These are phyloP conservation scores for Scaptomyza flava DNA, from an alignment of 2,888 invertebrate genomes.

Conservation along the genomic window DNA sequence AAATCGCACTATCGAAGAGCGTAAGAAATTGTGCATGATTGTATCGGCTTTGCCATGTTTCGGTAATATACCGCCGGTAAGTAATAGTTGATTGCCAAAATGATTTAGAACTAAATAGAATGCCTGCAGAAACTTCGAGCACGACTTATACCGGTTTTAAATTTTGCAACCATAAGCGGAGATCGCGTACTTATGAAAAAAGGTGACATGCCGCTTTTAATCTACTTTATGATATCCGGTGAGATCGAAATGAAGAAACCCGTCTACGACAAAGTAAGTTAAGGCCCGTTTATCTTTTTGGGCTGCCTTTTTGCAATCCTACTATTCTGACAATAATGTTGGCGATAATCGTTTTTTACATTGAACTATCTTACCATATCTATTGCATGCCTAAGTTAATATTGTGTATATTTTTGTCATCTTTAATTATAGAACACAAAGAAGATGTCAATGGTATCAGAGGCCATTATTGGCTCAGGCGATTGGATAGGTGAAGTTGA, in stretches of 20 bases:
- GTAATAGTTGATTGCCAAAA: not conserved
- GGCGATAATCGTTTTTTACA: too few species aligned
- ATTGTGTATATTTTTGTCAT: not conserved
- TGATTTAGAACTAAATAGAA: not conserved
- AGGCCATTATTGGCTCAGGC: constrained; percentile 77
- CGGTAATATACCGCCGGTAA: constrained; percentile 86
- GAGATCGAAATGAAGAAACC: constrained; percentile 83
- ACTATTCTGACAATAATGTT: too few species aligned
- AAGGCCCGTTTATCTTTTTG: not conserved
- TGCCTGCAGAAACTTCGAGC: constrained; percentile 86
- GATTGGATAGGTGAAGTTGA: constrained; percentile 81
- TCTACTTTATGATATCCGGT: constrained; percentile 89
- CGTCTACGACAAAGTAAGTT: constrained; percentile 75
- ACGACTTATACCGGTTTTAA: constrained; percentile 87
- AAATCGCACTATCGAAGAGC: constrained; percentile 87
- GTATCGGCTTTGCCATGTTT: constrained; percentile 88
- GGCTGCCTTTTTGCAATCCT: not conserved
- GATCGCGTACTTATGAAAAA: constrained; percentile 88
- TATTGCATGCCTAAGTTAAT: not conserved
- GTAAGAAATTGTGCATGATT: constrained; percentile 86
- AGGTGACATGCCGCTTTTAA: constrained; percentile 86
- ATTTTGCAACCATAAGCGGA: constrained; percentile 87
- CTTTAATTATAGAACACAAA: constrained; percentile 19
- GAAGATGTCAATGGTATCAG: constrained; percentile 39
- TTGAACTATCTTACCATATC: too few species aligned